Evolutionary conservation across 2,113 vertebrate species (phyloP).

Genomic region (Geococcyx californianus): DNA sequence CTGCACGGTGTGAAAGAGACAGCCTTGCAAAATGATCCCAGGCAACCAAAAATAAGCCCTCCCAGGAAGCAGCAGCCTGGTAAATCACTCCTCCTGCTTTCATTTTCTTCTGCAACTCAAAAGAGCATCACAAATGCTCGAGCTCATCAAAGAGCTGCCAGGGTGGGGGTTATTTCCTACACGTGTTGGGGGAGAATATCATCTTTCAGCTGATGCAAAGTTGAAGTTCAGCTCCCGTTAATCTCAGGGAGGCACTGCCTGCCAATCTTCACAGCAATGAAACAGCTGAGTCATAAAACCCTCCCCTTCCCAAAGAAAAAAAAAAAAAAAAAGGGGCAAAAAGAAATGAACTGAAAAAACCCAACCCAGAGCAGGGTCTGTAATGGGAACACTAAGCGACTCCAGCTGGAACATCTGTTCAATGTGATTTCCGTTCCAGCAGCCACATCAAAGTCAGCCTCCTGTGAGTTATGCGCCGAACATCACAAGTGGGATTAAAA

Average conservation of each 20-base stretch:
- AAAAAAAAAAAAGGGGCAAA: background rate
- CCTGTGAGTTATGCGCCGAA: slow-evolving; percentile 55
- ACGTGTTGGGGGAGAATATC: background rate
- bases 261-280: slow-evolving; percentile 14
- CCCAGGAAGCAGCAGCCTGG: background rate
- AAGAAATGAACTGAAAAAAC: background rate
- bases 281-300: slow-evolving; percentile 69
- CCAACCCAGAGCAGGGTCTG: background rate
- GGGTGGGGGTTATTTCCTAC: background rate
- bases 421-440: slow-evolving; percentile 68
- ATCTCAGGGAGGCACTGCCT: slow-evolving; percentile 19
- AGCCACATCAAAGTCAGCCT: slow-evolving; percentile 76
- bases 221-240: background rate
- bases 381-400: slow-evolving; percentile 60
- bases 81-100: background rate
- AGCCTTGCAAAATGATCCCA: background rate
- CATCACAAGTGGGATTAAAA: slow-evolving; percentile 79
- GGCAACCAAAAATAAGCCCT: background rate
- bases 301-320: background rate
- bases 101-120: background rate
- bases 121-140: background rate
- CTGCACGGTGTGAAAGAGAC: background rate
- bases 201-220: background rate
- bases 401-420: slow-evolving; percentile 78
- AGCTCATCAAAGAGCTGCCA: background rate